Percentiles rank a stretch among this genome's conserved stretches.
These are phyloP conservation scores for Leptopterna dolabrata DNA, from an alignment of 2,888 invertebrate species.

Conservation along the genomic window DNA sequence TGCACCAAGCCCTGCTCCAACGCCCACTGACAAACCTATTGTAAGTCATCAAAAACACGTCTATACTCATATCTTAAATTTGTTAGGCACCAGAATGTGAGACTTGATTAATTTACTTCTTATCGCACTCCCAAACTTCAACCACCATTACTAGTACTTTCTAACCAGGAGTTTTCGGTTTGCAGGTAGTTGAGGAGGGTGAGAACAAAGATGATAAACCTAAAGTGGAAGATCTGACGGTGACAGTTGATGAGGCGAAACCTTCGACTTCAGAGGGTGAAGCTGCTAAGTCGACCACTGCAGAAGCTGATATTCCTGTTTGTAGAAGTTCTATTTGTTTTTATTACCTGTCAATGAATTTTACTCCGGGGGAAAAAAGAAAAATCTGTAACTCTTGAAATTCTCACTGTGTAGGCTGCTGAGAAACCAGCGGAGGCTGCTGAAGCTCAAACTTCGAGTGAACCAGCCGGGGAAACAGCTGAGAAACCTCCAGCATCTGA, in stretches of 20 bases:
- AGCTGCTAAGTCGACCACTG: constrained; percentile 15
- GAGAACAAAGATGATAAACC: constrained; percentile 62
- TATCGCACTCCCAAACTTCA: too few relatives aligned
- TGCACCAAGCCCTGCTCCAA: constrained; percentile 79
- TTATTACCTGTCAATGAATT: too few relatives aligned
- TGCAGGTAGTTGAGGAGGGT: constrained; percentile 15
- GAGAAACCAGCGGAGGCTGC: constrained; percentile 14
- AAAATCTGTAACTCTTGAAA: not conserved
- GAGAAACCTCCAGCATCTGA: constrained; percentile 38
- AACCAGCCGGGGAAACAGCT: constrained; percentile 60
- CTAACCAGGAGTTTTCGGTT: too few relatives aligned
- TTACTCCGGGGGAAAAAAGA: not conserved
- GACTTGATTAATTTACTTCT: too few relatives aligned
- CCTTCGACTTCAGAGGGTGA: not conserved
- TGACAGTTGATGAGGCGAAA: constrained; percentile 64
- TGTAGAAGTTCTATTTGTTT: not conserved
- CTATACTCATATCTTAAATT: too few relatives aligned
- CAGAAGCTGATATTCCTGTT: constrained; percentile 63
- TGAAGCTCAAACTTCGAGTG: not conserved
- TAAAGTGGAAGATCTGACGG: constrained; percentile 67
- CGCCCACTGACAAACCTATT: constrained; percentile 67
- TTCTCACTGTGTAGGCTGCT: not conserved
- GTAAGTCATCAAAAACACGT: not conserved
- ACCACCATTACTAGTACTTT: too few relatives aligned
- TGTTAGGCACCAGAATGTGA: too few relatives aligned